Percentiles rank a stretch among this genome's conserved stretches.
Conservation (phyloP, 2,113 vertebrate genomes). For the Sylvilagus bachmani region DNA sequence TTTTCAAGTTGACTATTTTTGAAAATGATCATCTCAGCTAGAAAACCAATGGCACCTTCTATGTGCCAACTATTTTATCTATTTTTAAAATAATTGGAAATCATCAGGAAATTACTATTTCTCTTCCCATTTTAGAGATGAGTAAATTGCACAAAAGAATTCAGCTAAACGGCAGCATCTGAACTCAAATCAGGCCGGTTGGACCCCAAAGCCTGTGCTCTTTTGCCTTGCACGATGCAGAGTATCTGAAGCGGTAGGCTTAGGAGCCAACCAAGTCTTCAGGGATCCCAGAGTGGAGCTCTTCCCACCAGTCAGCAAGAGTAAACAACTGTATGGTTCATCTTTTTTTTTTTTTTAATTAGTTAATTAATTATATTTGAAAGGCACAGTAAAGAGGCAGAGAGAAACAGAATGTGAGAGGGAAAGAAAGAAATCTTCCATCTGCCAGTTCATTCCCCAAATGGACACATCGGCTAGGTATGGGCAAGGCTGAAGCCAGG, state of each 20-base stretch:
- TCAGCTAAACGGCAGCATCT: background rate
- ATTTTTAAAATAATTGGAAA: constrained; percentile 5
- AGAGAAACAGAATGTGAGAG: too few relatives aligned
- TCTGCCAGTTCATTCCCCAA: too few relatives aligned
- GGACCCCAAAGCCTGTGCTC: background rate
- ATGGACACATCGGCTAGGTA: too few relatives aligned
- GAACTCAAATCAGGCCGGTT: background rate
- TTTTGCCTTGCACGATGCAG: background rate
- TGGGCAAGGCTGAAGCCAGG: too few relatives aligned
- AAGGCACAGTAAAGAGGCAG: too few relatives aligned
- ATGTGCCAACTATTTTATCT: background rate
- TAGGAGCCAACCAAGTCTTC: background rate
- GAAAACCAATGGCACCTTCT: background rate
- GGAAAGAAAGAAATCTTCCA: too few relatives aligned
- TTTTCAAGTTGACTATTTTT: constrained; percentile 8
- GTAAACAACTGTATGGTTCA: background rate
- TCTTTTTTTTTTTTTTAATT: background rate
- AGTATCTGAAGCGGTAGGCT: background rate
- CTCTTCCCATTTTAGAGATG: background rate
- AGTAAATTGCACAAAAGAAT: background rate
- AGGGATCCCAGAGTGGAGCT: background rate
- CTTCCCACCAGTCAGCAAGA: background rate
- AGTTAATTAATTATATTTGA: too few relatives aligned
- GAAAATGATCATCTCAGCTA: background rate
- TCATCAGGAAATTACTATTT: background rate